Evolutionary conservation across 2,113 vertebrate genomes (phyloP).

Genomic region (Numida meleagris): DNA sequence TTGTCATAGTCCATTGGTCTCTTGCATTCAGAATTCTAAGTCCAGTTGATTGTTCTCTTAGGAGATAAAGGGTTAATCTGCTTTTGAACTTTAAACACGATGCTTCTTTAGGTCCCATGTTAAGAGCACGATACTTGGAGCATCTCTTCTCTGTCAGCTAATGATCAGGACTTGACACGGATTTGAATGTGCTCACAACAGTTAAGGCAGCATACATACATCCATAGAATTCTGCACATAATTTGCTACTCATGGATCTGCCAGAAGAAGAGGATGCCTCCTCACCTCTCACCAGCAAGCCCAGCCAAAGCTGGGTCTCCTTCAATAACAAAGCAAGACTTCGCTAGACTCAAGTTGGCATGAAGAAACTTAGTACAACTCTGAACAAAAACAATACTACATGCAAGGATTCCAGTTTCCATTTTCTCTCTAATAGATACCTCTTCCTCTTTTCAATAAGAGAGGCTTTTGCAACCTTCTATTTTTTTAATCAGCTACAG

Average conservation of each 20-base stretch:
- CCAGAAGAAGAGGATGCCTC: background rate
- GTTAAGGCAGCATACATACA: fast-evolving
- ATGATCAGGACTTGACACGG: background rate
- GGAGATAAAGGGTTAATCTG: background rate
- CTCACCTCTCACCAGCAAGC: background rate
- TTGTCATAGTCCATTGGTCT: background rate
- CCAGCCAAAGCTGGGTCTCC: background rate
- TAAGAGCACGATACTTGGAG: background rate
- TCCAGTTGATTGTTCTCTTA: background rate
- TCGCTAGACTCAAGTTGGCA: background rate
- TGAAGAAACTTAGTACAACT: background rate
- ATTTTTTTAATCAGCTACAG: background rate
- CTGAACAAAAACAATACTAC: background rate
- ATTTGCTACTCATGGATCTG: background rate
- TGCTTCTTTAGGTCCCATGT: background rate
- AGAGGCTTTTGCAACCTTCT: slow-evolving; percentile 1
- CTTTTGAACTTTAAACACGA: background rate
- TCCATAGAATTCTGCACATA: background rate
- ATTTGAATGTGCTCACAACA: fast-evolving
- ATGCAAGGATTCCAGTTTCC: background rate
- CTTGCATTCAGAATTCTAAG: background rate
- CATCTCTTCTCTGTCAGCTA: background rate
- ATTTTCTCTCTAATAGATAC: background rate
- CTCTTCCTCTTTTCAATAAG: background rate
- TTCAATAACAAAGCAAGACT: background rate